phyloP scores from a whole-genome alignment of 2,888 invertebrate species.

The Drosophila nigritarsus region DNA sequence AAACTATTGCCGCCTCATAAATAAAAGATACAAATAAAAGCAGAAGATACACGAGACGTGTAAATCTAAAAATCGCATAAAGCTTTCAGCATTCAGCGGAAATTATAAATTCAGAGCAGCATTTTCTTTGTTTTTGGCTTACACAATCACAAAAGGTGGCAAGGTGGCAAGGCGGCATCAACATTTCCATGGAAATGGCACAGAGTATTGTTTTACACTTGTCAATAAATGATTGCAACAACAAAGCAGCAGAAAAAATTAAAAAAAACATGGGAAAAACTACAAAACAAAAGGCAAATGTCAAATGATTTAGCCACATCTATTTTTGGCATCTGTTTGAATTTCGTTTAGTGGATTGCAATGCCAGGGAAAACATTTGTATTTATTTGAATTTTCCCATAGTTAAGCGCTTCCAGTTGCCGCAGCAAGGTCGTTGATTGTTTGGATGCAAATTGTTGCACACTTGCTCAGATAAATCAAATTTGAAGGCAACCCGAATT shows the following conservation, averaged over 20 bases:
- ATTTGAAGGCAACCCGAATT: constrained; percentile 23
- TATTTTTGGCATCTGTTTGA: constrained; percentile 9
- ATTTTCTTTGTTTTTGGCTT: constrained; percentile 28
- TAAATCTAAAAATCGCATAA: constrained; percentile 52
- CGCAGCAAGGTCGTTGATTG: constrained; percentile 54
- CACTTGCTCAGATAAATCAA: constrained; percentile 72
- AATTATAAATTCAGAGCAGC: constrained; percentile 71
- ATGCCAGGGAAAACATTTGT: constrained; percentile 25
- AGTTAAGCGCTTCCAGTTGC: constrained; percentile 30
- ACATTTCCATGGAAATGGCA: constrained; percentile 48
- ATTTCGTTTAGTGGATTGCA: constrained; percentile 8
- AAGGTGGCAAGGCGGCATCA: background rate
- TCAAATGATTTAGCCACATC: constrained; percentile 7
- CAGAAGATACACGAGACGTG: constrained; percentile 3
- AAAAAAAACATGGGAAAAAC: background rate
- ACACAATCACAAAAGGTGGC: constrained; percentile 58
- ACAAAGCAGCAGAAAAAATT: background rate
- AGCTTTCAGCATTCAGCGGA: constrained; percentile 65
- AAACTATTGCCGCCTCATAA: constrained; percentile 64
- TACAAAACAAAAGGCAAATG: constrained; percentile 9
- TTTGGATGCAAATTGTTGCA: constrained; percentile 58
- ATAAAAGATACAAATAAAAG: constrained; percentile 34
- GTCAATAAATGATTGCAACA: constrained; percentile 63
- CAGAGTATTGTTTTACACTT: constrained; percentile 57
- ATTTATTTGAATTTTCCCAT: constrained; percentile 26